Conservation (phyloP, 2,113 vertebrate genomes). For the Xiphophorus couchianus region DNA sequence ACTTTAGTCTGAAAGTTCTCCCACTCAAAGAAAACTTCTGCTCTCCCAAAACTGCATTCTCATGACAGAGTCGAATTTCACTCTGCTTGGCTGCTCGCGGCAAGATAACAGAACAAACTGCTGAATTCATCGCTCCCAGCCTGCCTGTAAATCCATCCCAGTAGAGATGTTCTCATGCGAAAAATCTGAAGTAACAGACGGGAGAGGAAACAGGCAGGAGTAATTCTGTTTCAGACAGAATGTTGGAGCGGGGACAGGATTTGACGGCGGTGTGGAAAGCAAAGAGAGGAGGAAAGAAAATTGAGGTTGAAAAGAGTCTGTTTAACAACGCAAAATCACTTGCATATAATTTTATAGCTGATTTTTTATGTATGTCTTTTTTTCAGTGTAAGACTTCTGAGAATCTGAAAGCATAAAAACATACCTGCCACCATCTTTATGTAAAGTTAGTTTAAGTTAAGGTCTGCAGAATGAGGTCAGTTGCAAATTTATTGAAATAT, state of each 20-base stretch:
- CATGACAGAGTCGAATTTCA: constrained; percentile 58
- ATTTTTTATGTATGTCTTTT: not conserved
- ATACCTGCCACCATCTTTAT: not conserved
- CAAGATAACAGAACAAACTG: constrained; percentile 50
- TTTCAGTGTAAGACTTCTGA: not conserved
- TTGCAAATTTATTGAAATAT: not conserved
- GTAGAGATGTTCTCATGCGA: constrained; percentile 38
- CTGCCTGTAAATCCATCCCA: constrained; percentile 48
- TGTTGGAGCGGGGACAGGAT: not conserved
- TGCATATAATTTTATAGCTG: not conserved
- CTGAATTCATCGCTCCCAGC: constrained; percentile 51
- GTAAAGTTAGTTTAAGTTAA: not conserved
- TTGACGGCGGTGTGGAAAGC: not conserved
- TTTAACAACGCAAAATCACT: not conserved
- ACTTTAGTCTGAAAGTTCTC: not conserved
- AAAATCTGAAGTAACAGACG: constrained; percentile 37
- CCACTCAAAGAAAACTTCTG: constrained; percentile 45
- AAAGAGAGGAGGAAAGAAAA: not conserved
- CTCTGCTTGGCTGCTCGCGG: constrained; percentile 58
- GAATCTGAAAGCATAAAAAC: not conserved
- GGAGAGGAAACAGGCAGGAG: constrained; percentile 13
- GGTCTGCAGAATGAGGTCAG: not conserved
- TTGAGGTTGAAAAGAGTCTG: not conserved
- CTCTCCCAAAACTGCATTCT: constrained; percentile 40
- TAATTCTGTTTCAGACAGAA: constrained; percentile 5